Percentiles rank a stretch among this genome's conserved stretches.
These are phyloP conservation scores for Allolobophora icterica DNA, from an alignment of 2,888 invertebrate species.

Conservation along the genomic window DNA sequence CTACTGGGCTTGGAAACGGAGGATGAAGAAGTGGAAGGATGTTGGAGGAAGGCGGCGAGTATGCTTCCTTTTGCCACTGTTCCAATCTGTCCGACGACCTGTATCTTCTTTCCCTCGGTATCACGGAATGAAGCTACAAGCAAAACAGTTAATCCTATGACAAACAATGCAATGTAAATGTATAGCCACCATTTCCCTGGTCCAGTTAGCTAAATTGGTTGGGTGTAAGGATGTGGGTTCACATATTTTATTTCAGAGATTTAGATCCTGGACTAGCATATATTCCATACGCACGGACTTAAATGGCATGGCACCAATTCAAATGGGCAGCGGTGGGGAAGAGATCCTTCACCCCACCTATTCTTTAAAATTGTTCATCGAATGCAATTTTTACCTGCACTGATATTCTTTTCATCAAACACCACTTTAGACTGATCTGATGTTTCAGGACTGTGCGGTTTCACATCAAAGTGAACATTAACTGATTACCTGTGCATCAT, in stretches of 20 bases:
- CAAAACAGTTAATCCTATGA: background rate
- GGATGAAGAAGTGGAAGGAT: background rate
- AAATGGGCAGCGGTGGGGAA: too few species aligned
- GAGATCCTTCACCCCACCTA: too few species aligned
- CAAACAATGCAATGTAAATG: background rate
- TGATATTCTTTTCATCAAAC: background rate
- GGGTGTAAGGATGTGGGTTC: too few species aligned
- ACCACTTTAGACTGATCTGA: background rate
- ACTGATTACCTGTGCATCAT: background rate
- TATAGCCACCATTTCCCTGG: too few species aligned
- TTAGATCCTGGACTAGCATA: too few species aligned
- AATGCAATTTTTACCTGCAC: background rate
- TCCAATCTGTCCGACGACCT: background rate
- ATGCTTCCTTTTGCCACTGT: background rate
- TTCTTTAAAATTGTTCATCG: too few species aligned
- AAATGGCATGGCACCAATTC: too few species aligned
- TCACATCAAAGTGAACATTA: too few species aligned
- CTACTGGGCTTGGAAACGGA: background rate
- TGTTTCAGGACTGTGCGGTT: background rate
- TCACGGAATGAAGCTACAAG: slow-evolving; percentile 2
- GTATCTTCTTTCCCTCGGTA: background rate
- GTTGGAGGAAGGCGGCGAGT: slow-evolving; percentile 11
- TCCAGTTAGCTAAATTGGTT: too few species aligned
- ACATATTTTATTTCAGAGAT: too few species aligned
- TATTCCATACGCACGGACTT: too few species aligned